Percentiles rank a stretch among this genome's conserved stretches.
Conservation (phyloP, 2,888 invertebrate species). For the Podabrus alpinus region DNA sequence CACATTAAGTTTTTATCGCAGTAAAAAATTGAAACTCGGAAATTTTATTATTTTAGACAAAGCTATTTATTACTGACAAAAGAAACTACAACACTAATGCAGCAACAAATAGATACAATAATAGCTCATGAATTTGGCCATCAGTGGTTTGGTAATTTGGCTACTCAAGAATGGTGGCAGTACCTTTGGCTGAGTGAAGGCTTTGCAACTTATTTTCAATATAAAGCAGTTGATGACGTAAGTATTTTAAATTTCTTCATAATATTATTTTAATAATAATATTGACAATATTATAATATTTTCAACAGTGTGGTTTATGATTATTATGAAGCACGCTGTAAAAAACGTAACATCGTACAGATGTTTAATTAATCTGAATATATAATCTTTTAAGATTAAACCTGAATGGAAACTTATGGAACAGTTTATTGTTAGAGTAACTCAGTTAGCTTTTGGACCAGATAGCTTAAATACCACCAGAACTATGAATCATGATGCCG, state of each 20-base stretch:
- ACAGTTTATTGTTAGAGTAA: conserved; percentile 5
- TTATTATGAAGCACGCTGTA: no score
- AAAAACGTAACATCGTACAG: not conserved
- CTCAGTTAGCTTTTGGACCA: conserved; percentile 8
- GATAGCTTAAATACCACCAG: conserved; percentile 54
- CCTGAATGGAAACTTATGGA: conserved; percentile 13
- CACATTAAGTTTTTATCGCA: not conserved
- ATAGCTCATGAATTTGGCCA: conserved; percentile 71
- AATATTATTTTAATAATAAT: not conserved
- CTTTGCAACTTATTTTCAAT: conserved; percentile 66
- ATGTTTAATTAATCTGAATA: not conserved
- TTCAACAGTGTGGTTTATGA: no score
- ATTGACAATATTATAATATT: no score
- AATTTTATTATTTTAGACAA: not conserved
- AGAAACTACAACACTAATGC: not conserved
- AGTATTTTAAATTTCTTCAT: conserved; percentile 13
- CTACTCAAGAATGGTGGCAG: conserved; percentile 68
- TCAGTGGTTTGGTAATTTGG: conserved; percentile 72
- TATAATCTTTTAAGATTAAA: not conserved
- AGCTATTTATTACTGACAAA: not conserved
- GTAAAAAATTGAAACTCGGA: not conserved
- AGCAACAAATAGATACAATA: conserved; percentile 45
- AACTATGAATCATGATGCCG: conserved; percentile 57
- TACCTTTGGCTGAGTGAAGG: conserved; percentile 71
- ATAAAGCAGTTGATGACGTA: conserved; percentile 51